These are phyloP conservation scores for Xenus cinereus DNA, from an alignment of 2,113 vertebrate species.

Conservation along the genomic window DNA sequence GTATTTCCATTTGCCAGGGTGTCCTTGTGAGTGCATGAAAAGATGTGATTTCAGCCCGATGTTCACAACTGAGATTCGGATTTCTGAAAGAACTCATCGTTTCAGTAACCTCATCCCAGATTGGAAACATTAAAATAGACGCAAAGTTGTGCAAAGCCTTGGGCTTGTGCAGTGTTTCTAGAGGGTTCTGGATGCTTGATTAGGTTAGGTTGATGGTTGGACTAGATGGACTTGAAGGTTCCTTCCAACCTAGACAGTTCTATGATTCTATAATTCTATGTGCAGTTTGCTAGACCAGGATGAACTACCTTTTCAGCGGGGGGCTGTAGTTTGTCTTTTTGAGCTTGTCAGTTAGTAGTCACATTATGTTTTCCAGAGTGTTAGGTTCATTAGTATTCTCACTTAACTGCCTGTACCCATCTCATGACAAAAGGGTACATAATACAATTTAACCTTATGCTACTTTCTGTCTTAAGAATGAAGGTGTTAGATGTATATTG, in stretches of 20 bases:
- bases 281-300: not conserved
- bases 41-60: not conserved
- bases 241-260: too few species aligned
- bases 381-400: not conserved
- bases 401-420: not conserved
- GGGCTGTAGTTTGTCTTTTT: not conserved
- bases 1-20: not conserved
- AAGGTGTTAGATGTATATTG: not conserved
- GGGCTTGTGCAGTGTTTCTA: not conserved
- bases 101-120: not conserved
- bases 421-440: not conserved
- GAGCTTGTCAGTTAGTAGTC: not conserved
- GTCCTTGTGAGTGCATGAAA: not conserved
- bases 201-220: too few species aligned
- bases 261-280: too few species aligned
- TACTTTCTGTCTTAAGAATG: not conserved
- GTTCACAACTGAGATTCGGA: not conserved
- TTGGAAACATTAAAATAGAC: not conserved
- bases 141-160: not conserved
- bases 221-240: too few species aligned
- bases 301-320: not conserved
- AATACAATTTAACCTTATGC: not conserved
- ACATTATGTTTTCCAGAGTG: not conserved
- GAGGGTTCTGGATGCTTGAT: not conserved
- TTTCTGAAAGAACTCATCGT: not conserved